Conservation (phyloP, 37 sponge, comb jelly and placozoan species). For the Mnemiopsis leidyi region DNA sequence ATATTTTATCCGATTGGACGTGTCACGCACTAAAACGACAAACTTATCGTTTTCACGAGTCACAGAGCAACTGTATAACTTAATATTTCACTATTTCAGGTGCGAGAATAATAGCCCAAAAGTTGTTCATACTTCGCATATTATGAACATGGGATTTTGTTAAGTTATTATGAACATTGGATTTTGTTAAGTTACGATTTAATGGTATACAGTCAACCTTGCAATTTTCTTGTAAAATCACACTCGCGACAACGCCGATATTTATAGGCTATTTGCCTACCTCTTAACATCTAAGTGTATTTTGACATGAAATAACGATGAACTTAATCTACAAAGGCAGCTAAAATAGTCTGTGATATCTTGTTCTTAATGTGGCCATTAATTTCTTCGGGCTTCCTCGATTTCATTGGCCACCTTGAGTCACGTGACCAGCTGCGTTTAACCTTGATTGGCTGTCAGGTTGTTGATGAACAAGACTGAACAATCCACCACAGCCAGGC, state of each 20-base stretch:
- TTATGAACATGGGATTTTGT: too few relatives aligned
- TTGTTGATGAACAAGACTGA: neutral
- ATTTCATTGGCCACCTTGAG: neutral
- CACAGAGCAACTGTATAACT: too few relatives aligned
- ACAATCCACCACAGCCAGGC: neutral
- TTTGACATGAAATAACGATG: neutral
- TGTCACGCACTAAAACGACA: too few relatives aligned
- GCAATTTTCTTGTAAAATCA: too few relatives aligned
- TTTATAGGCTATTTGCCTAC: neutral
- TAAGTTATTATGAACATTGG: too few relatives aligned
- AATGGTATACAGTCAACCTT: too few relatives aligned
- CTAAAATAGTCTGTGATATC: neutral
- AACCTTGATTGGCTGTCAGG: neutral
- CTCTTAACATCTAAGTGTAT: neutral
- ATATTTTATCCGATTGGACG: neutral
- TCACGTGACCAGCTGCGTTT: neutral
- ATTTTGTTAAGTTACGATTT: too few relatives aligned
- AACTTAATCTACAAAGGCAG: neutral
- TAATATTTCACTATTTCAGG: too few relatives aligned
- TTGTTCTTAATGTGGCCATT: neutral
- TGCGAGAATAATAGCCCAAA: too few relatives aligned
- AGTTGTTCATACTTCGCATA: too few relatives aligned
- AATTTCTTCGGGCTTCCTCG: neutral
- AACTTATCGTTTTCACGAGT: too few relatives aligned
- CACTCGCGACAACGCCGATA: too few relatives aligned